Evolutionary conservation across 2,113 vertebrate genomes (phyloP), one percentile per base, ranked within the genome.

Genomic region (Neotoma lepida): DNA sequence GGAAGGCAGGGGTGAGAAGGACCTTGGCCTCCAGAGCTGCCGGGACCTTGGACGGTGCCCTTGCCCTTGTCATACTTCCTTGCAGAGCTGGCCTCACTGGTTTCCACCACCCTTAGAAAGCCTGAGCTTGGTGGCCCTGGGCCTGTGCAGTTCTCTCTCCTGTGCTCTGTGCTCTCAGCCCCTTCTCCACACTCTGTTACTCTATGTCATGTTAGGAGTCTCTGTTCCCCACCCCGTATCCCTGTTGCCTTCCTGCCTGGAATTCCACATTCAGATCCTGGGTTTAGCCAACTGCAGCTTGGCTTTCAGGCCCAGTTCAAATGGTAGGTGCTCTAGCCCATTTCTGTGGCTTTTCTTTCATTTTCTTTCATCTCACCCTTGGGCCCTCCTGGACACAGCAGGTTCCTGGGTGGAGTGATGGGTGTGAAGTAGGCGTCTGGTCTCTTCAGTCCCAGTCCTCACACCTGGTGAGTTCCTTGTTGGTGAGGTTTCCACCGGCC

Each of bases 101-200:
- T 12, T 22, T 66, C 63, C 64, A 6, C 49, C 41, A 35, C 28
- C 10, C 33, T 24, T 15, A 74, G 74, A 56, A 58, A 58, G 86
- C 51, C 33, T 18, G 1, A 9, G 26, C 30, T 3, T n/a, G 1
- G 7, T 63, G 71, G 28, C 51, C 56, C 41, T 87, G 33, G n/a
- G 39, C 64, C 1, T 9, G 10, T 14, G 10, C 39, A 14, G 18
- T 24, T 28, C 1, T 3, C 9, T 3, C 7, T 12, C 30, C 17
- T 78, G 18, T 9, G n/a, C 24, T 18, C 4, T 9, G 4, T 63
- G 64, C 35, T 71, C 39, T 87, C 30, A 30, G 4, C 26, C 20
- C 7, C 9, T 5, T 39, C 12, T 7, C 49, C 3, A 1, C 24
- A 61, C 13, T 41, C n/a, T 8, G 13, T 41, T 4, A 2, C 44